Base-by-base conservation (phyloP, 2,113 vertebrate species). In the Oreochromis spilurus region DNA sequence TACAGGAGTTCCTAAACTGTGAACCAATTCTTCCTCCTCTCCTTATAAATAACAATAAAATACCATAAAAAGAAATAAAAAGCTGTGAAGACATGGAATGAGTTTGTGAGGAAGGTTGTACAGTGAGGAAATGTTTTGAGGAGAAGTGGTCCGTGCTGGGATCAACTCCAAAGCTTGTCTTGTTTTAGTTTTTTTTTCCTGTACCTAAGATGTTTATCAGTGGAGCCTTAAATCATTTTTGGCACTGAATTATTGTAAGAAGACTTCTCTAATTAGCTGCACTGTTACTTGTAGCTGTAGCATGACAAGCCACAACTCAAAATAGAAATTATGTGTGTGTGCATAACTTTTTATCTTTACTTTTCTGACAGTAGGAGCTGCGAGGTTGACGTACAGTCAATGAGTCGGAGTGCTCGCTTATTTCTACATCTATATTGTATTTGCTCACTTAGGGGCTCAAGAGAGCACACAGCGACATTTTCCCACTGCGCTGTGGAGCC, bases 401-500 rank as follows among this genome's bases (percentile, higher is more conserved):
- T 6, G 8, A 79, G 24, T 24, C 7, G n/a, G 55, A 40, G 50
- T 54, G 14, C n/a, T 29, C 45, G 40, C 38, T 40, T 67, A 7
- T n/a, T 26, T 77, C 34, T 53, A 13, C 78, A 19, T 90, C 7
- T 89, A 65, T 7, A 24, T 70, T 45, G 53, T 87, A 29, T 29
- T 52, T 54, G 9, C 87, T 75, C 38, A 36, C 50, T 78, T 1
- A 50, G 12, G 78, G 7, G 84, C 88, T 89, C 79, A 81, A 14
- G 87, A 87, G 83, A 89, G 52, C 70, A 24, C 81, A 50, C 55
- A 62, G 84, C 62, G 13, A 89, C 90, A 88, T 91, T 94, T 93
- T 93, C 94, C 94, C 94, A 93, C 86, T 92, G 83, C 54, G 83
- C 10, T 16, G 9, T 83, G 88, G 93, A 92, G 94, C 89, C 91